Evolutionary conservation across 2,113 vertebrate genomes (phyloP), one percentile per base, ranked within the genome.

Genomic region (Accipiter virgatus): DNA sequence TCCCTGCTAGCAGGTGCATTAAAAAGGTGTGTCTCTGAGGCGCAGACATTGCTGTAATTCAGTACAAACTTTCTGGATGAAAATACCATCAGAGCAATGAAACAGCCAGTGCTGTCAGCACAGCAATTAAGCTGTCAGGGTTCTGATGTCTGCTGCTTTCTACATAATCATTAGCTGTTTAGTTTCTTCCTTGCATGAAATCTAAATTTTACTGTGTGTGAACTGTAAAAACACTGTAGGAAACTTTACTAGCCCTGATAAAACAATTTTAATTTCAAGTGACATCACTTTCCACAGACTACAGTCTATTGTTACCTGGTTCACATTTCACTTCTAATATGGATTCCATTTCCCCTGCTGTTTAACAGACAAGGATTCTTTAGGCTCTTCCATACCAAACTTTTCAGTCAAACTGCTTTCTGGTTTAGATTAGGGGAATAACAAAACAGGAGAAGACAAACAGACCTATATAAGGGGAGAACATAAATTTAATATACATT

Each of bases 121-220:
- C 72, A 70, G 66, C 93, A 96, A 89, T 95, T 95, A 95, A 88
- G 40, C 80, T 94, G 81, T 90, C 97, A 92, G 75, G 55, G 38
- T 19, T 58, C 91, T 88, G 65, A 47, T 86, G 70, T 21, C 63
- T 45, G 18, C 81, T 0, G 1, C 71, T 88, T 81, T 81, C 25
- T 16, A 45, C 63, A 50, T 3, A 12, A 65, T 59, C 40, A 18
- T 95, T 96, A 97, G 95, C 91, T 74, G 47, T 63, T 97, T 47
- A 15, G 31, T 20, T 68, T 62, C 70, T 77, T 82, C 25, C 66
- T 53, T 45, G 43, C 22, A 70, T 7, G 11, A 52, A 65, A 43
- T 9, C 32, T 8, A 16, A 38, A 50, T 63, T 79, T 62, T n/a
- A 15, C 32, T 62, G 32, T 32, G 63, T 62, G 38, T 29, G 63